Evolutionary conservation across 2,113 vertebrate genomes (phyloP).

Genomic region (Spilogale gracilis): DNA sequence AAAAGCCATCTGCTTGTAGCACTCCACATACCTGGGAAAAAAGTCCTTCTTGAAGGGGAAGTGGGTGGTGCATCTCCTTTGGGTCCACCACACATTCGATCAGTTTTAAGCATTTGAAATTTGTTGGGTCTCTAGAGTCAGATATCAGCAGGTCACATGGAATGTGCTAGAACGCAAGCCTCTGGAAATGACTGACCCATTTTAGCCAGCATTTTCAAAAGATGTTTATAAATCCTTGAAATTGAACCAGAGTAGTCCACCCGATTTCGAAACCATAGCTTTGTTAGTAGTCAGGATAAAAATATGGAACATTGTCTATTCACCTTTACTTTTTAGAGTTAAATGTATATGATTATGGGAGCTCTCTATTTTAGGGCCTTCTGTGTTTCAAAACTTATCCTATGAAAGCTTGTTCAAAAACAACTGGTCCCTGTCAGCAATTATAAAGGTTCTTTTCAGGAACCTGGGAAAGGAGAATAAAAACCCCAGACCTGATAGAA

Average conservation of each 20-base stretch:
- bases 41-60: neutral
- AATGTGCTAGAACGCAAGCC: neutral
- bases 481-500: neutral
- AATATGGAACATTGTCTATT: neutral
- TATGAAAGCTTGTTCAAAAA: neutral
- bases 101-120: neutral
- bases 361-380: conserved; percentile 31
- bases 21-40: neutral
- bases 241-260: neutral
- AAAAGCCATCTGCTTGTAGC: neutral
- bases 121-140: neutral
- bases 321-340: neutral
- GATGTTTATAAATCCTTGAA: neutral
- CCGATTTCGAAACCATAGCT: neutral
- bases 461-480: neutral
- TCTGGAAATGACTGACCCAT: neutral
- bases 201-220: neutral
- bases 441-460: conserved; percentile 13
- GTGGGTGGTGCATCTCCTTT: neutral
- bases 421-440: neutral
- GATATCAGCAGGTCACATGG: neutral
- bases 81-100: neutral
- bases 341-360: neutral
- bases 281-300: conserved; percentile 6
- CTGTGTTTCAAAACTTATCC: conserved; percentile 24